phyloP scores from a whole-genome alignment of 2,797 vertebrate species.

The Pipistrellus pipistrellus region DNA sequence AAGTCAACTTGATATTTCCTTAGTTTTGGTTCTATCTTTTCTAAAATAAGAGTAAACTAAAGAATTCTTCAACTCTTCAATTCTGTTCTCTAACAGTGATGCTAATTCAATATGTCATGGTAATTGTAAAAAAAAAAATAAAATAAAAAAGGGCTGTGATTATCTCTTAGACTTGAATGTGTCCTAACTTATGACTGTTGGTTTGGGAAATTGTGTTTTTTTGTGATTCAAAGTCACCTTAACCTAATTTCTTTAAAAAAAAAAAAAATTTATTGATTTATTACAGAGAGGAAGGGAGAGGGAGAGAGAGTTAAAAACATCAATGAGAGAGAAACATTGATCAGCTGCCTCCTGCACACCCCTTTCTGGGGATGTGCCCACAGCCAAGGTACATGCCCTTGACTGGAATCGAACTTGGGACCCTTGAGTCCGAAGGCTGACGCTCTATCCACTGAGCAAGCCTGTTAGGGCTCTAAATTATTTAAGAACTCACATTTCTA shows the following conservation, averaged over 20 bases:
- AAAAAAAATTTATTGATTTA: too few species aligned
- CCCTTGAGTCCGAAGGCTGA: too few species aligned
- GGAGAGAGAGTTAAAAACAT: too few species aligned
- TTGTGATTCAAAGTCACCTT: slow-evolving; percentile 61
- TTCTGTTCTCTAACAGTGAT: slow-evolving; percentile 32
- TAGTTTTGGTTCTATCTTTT: neutral
- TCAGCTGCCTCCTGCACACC: too few species aligned
- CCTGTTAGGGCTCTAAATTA: neutral
- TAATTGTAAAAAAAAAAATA: slow-evolving; percentile 5
- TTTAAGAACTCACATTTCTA: slow-evolving; percentile 28
- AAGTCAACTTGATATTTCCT: neutral
- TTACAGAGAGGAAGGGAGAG: too few species aligned
- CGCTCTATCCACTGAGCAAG: too few species aligned
- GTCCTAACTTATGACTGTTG: slow-evolving; percentile 35
- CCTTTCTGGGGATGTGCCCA: too few species aligned
- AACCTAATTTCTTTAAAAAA: neutral
- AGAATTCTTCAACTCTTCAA: slow-evolving; percentile 34
- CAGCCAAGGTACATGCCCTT: too few species aligned
- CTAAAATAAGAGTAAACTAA: slow-evolving; percentile 9
- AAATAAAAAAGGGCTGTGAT: neutral
- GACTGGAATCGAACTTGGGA: too few species aligned
- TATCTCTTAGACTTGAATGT: slow-evolving; percentile 51
- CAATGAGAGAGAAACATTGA: too few species aligned
- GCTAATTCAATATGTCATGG: slow-evolving; percentile 46
- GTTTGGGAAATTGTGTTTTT: slow-evolving; percentile 49